phyloP scores from a whole-genome alignment of 2,113 vertebrate species.

The Phasianus colchicus region DNA sequence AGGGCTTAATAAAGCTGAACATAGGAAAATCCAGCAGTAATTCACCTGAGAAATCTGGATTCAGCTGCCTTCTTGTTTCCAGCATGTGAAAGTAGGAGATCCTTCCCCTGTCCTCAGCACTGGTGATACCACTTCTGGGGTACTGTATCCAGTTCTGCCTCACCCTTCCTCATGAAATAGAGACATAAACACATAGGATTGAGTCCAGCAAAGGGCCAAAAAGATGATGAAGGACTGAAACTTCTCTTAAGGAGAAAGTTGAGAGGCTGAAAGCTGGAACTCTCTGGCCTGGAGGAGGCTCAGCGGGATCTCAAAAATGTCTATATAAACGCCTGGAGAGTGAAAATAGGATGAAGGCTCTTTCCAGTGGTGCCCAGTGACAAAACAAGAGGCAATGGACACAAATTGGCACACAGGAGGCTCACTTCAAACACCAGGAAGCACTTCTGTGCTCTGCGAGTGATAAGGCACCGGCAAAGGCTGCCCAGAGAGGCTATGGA shows the following conservation, averaged over 20 bases:
- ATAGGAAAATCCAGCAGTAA: not conserved
- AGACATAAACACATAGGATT: no score
- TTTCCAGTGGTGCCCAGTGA: not conserved
- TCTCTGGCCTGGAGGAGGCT: no score
- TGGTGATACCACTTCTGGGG: no score
- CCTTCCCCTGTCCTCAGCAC: not conserved
- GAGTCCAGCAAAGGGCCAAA: no score
- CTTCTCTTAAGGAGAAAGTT: no score
- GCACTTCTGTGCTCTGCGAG: not conserved
- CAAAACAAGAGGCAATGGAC: not conserved
- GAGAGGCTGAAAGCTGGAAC: no score
- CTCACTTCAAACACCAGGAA: not conserved
- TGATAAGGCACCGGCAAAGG: not conserved
- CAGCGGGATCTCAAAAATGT: not conserved
- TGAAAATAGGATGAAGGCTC: not conserved
- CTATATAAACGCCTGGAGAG: not conserved
- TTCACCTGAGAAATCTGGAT: not conserved
- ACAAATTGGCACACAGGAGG: not conserved
- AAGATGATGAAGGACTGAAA: no score
- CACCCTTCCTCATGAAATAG: no score
- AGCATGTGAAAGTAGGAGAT: not conserved
- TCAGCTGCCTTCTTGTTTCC: not conserved
- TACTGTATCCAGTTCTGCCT: no score
- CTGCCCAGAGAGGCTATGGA: not conserved
- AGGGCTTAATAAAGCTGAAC: not conserved